Base-by-base conservation (phyloP, 2,797 vertebrate species). In the Falco concolor region DNA sequence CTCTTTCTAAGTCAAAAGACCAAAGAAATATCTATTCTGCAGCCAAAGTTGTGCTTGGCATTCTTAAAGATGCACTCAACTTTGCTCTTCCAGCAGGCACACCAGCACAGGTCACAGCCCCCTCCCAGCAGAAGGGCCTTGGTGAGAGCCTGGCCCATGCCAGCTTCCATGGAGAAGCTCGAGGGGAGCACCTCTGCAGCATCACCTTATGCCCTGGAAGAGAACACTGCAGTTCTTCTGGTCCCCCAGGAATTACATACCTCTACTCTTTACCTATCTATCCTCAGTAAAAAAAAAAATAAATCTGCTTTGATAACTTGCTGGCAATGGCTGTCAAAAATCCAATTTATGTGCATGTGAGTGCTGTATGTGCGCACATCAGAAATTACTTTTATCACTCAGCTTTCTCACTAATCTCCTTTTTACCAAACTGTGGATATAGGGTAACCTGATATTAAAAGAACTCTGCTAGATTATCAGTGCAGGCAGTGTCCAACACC, bases 91-190 rank as follows among this genome's bases (percentile, higher is more conserved):
- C 74, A 77, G 75, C 5, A 1, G 36, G 45, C 22, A 44, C 15
- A 28, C 5, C 38, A 69, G 53, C 52, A 45, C 6, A 25, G 49
- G 67, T 45, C 5, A 8, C 19, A 52, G 24, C 14, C 36, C 22
- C 9, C 20, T 53, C 47, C 22, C 67, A 47, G 42, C 30, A 84
- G 16, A 17, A 77, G n/a, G 4, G 34, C 38, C 28, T 19, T 8
- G 20, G 13, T 6, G 44, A 86, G 73, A 4, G 20, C 18, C 36
- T 57, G 42, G 20, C 25, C 42, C 28, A 40, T 0, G 0, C 16
- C 23, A 67, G 44, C 88, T 73, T 59, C 59, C 36, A 12, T 0
- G 14, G 34, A 36, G 70, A 73, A 59, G 53, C 5, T 2, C 22
- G 17, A 61, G 32, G 36, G 68, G 27, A 82, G 47, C 52, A 24